Base-by-base conservation (phyloP, 1,140 invertebrate species). In the Probaryconus sp. region DNA sequence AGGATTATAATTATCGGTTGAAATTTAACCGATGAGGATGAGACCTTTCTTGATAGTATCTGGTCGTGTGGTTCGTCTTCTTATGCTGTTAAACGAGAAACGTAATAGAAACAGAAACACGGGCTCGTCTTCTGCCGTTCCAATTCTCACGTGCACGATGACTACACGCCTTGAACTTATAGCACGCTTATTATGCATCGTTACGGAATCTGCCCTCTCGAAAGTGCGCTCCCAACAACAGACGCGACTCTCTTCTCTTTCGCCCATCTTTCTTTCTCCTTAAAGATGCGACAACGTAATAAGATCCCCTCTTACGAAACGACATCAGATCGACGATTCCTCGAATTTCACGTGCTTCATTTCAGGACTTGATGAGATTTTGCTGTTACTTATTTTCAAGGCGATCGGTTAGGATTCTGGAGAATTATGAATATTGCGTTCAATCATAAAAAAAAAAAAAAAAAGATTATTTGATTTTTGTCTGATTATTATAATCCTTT, bases 151-250 rank as follows among this genome's bases (percentile, higher is more conserved):
- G 79, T 76, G 55, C 74, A 70, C 67, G 64, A 64, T 53, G 60
- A 72, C 63, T 70, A 72, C 67, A 73, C 75, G 75, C 77, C 77
- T 81, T 79, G 79, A 81, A 81, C 77, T 81, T 79, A 77, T 75
- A 51, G 63, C 53, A 48, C 77, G 75, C 73, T 80, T 80, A 77
- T 79, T 77, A 79, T 79, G 77, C 75, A 77, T 79, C 77, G 72
- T 77, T 79, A 76, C 77, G 75, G 77, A 79, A 81, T 79, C 68
- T 79, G 65, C 74, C 70, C 74, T 73, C 74, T 76, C 60, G 72
- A 74, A 73, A 77, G 71, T 74, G 21, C 45, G 37, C 56, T 53
- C 69, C 33, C 71, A 50, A 71, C 43, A 21, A 71, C n/a, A 60
- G 63, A 72, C 67, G 37, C 61, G 48, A 73, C 69, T 70, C 72